phyloP scores from a whole-genome alignment of 2,797 vertebrate species.

The Mus minutoides region DNA sequence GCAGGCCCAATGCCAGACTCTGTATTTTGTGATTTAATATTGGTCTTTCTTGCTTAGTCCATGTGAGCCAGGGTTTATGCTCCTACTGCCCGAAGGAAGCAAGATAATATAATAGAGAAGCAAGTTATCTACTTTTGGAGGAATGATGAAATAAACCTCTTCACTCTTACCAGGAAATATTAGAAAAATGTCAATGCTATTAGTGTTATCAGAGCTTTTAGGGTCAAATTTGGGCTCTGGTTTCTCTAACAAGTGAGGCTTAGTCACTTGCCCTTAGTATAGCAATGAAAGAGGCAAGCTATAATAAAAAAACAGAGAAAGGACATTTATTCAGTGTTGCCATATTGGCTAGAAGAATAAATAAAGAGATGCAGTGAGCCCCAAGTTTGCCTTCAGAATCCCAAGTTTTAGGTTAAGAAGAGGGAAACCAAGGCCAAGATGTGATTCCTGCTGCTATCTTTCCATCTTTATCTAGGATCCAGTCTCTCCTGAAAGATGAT shows the following conservation, averaged over 20 bases:
- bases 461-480: not conserved
- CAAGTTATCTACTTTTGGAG: conserved; percentile 19
- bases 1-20: not conserved
- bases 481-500: not conserved
- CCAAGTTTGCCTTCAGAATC: not conserved
- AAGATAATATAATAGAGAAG: conserved; percentile 8
- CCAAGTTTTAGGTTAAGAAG: not conserved
- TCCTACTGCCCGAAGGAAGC: not conserved
- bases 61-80: conserved; percentile 39
- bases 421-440: not conserved
- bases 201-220: not conserved
- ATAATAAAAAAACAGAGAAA: not conserved
- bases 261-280: not conserved
- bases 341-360: not conserved
- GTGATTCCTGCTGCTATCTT: not conserved
- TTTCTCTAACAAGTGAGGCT: not conserved
- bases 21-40: conserved; percentile 37
- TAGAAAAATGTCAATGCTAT: conserved; percentile 15
- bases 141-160: not conserved
- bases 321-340: not conserved
- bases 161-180: conserved; percentile 14
- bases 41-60: conserved; percentile 46
- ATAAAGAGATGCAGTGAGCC: not conserved
- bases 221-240: not conserved
- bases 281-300: not conserved